Conservation (phyloP, 2,888 invertebrate genomes). For the Polydrusus tereticollis region DNA sequence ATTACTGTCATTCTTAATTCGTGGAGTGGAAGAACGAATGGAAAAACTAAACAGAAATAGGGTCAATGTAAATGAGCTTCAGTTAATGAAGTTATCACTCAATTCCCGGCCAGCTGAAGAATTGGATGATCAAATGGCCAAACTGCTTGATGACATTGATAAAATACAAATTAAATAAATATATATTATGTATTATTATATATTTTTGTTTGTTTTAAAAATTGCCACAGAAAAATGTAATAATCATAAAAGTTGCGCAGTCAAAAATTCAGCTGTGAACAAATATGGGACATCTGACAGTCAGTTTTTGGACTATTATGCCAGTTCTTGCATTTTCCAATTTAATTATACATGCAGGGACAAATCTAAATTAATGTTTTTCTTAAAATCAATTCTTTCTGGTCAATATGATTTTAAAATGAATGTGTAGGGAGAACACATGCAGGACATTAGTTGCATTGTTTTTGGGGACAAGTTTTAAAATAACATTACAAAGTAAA, state of each 20-base stretch:
- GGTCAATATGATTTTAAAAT: no score
- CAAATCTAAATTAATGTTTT: no score
- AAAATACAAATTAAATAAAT: conserved; percentile 61
- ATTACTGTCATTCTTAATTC: conserved; percentile 53
- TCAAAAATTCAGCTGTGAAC: no score
- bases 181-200: no score
- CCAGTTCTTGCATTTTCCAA: no score
- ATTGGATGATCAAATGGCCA: conserved; percentile 63
- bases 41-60: conserved; percentile 45
- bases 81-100: conserved; percentile 62
- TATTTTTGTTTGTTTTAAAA: conserved; percentile 13
- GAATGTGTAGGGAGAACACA: no score
- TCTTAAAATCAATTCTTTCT: no score
- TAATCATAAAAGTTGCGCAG: no score
- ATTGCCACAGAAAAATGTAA: background rate
- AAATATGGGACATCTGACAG: no score
- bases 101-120: conserved; percentile 57
- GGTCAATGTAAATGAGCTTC: conserved; percentile 52
- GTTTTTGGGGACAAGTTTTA: background rate
- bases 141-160: conserved; percentile 61
- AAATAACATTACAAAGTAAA: conserved; percentile 5
- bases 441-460: no score
- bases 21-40: conserved; percentile 52
- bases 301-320: no score
- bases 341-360: no score